Percentiles rank a stretch among this genome's conserved stretches.
These are phyloP conservation scores for Heloderma charlesbogerti DNA, from an alignment of 2,113 vertebrate genomes.

Conservation along the genomic window DNA sequence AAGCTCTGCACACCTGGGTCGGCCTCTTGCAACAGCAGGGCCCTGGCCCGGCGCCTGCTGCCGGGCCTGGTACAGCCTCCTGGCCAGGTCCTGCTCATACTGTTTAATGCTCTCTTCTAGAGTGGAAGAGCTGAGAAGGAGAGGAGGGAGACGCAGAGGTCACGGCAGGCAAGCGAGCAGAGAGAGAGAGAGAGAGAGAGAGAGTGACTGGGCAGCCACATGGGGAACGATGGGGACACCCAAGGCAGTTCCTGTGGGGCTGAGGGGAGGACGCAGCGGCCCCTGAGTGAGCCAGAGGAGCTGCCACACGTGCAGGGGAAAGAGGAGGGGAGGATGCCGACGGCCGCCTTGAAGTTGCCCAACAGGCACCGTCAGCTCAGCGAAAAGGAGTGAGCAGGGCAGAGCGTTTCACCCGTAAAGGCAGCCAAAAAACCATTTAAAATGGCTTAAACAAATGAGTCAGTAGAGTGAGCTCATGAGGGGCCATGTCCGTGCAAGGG, in stretches of 20 bases:
- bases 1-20: slow-evolving; percentile 70
- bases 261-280: no score
- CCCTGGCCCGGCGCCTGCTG: slow-evolving; percentile 83
- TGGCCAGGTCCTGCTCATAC: slow-evolving; percentile 94
- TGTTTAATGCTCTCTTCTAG: slow-evolving; percentile 93
- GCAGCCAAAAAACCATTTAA: no score
- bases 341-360: no score
- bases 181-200: slow-evolving; percentile 51
- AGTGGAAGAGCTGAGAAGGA: slow-evolving; percentile 82
- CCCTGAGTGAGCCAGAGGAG: no score
- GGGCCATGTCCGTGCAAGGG: no score
- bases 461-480: no score
- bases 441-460: no score
- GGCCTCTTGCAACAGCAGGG: slow-evolving; percentile 62
- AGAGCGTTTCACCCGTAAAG: no score
- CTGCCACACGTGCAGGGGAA: no score
- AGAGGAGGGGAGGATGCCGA: no score
- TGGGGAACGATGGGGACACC: slow-evolving; percentile 19
- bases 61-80: slow-evolving; percentile 90
- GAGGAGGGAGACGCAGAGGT: slow-evolving; percentile 38
- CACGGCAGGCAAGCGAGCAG: slow-evolving; percentile 47
- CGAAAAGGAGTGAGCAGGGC: no score
- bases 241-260: background rate
- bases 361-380: no score
- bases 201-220: background rate